phyloP scores from a whole-genome alignment of 2,113 vertebrate species.

The Sinocyclocheilus maitianheensis region DNA sequence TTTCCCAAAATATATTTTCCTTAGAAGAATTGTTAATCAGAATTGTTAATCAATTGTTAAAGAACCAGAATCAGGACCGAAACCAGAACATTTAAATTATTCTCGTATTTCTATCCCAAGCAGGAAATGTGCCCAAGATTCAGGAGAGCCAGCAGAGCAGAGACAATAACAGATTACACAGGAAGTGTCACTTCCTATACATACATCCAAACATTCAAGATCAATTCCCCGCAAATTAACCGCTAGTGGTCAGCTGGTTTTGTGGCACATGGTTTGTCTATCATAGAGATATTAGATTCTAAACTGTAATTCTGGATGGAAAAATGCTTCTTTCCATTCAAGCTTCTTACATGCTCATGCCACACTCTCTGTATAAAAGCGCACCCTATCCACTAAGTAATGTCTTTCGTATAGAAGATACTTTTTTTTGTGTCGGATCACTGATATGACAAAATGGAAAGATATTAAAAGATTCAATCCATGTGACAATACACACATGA shows the following conservation, averaged over 20 bases:
- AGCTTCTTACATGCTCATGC: neutral
- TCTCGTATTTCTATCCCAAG: too few species aligned
- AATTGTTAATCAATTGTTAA: too few species aligned
- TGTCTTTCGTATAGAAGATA: constrained; percentile 19
- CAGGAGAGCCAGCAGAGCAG: neutral
- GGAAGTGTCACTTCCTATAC: neutral
- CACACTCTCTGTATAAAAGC: constrained; percentile 16
- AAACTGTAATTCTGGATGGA: constrained; percentile 20
- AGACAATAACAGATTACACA: neutral
- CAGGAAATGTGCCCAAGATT: neutral
- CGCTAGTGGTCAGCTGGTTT: neutral
- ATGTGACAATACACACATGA: neutral
- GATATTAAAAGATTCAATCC: constrained; percentile 3
- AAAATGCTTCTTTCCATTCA: constrained; percentile 22
- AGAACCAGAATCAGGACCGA: too few species aligned
- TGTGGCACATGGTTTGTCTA: neutral
- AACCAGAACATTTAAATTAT: too few species aligned
- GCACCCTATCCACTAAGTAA: neutral
- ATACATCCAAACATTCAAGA: neutral
- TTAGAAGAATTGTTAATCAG: too few species aligned
- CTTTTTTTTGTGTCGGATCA: neutral
- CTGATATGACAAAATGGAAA: constrained; percentile 6
- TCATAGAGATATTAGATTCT: constrained; percentile 19
- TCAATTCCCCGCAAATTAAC: neutral
- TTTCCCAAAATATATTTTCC: too few species aligned